Evolutionary conservation across 2,113 vertebrate species (phyloP).

Genomic region (Chaetops frenatus): DNA sequence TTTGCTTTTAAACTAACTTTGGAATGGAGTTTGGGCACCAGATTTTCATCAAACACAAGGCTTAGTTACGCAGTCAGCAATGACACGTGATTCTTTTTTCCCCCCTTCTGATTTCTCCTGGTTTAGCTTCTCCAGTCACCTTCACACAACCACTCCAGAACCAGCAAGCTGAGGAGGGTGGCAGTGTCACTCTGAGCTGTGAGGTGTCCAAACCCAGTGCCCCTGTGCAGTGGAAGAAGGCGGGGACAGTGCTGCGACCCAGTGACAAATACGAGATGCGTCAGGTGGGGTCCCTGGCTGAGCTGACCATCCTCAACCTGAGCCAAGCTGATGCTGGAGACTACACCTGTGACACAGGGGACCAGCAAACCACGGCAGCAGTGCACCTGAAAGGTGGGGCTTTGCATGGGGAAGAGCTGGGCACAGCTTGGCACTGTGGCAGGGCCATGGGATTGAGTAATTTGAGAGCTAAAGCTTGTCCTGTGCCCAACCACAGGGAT

Average conservation of each 20-base stretch:
- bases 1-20: neutral
- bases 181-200: slow-evolving; percentile 70
- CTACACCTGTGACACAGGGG: slow-evolving; percentile 80
- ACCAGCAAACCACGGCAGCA: slow-evolving; percentile 75
- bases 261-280: slow-evolving; percentile 66
- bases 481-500: neutral
- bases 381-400: slow-evolving; percentile 78
- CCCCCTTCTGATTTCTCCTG: neutral
- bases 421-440: rapidly evolving
- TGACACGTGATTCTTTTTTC: rapidly evolving
- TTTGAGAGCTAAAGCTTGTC: neutral
- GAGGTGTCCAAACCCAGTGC: slow-evolving; percentile 45
- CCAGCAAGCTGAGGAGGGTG: slow-evolving; percentile 79
- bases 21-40: neutral
- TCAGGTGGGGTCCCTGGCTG: slow-evolving; percentile 65
- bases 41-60: neutral
- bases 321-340: slow-evolving; percentile 75
- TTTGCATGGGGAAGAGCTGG: neutral
- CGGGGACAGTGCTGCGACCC: slow-evolving; percentile 48
- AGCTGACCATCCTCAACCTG: slow-evolving; percentile 74
- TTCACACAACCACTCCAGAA: slow-evolving; percentile 70
- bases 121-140: slow-evolving; percentile 46
- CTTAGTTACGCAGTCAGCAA: neutral
- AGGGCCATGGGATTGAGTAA: neutral
- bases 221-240: slow-evolving; percentile 81